phyloP scores from a whole-genome alignment of 1,140 invertebrate species.

The Drosophila bocki region DNA sequence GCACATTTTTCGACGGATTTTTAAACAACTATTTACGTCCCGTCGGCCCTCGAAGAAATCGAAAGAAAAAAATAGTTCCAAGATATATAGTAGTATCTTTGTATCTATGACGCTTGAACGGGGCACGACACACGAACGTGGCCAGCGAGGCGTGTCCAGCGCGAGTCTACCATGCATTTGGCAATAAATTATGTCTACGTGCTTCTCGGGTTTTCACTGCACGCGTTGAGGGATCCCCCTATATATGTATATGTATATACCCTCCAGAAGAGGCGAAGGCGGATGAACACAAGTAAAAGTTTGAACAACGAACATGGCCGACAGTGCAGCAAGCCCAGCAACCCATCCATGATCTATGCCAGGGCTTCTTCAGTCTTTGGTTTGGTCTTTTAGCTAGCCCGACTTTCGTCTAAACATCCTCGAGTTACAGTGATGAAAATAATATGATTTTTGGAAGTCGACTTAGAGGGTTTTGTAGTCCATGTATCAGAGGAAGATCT shows the following conservation, averaged over 20 bases:
- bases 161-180: slow-evolving; percentile 59
- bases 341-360: slow-evolving; percentile 32
- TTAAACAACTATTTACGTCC: slow-evolving; percentile 26
- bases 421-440: background rate
- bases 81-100: slow-evolving; percentile 5
- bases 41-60: slow-evolving; percentile 45
- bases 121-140: slow-evolving; percentile 52
- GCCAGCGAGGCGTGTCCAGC: slow-evolving; percentile 52
- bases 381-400: background rate
- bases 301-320: slow-evolving; percentile 8
- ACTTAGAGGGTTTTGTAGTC: too few relatives aligned
- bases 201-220: slow-evolving; percentile 58
- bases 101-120: slow-evolving; percentile 28
- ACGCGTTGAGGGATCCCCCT: slow-evolving; percentile 29
- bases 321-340: background rate
- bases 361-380: slow-evolving; percentile 10
- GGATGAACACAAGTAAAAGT: slow-evolving; percentile 30
- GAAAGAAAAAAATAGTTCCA: slow-evolving; percentile 26
- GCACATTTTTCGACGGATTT: slow-evolving; percentile 46
- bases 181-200: slow-evolving; percentile 67
- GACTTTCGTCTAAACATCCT: slow-evolving; percentile 6
- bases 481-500: background rate
- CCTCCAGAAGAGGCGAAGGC: slow-evolving; percentile 3
- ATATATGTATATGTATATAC: background rate
- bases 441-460: background rate